Conservation (phyloP, 2,113 vertebrate species). For the Syrrhaptes paradoxus region DNA sequence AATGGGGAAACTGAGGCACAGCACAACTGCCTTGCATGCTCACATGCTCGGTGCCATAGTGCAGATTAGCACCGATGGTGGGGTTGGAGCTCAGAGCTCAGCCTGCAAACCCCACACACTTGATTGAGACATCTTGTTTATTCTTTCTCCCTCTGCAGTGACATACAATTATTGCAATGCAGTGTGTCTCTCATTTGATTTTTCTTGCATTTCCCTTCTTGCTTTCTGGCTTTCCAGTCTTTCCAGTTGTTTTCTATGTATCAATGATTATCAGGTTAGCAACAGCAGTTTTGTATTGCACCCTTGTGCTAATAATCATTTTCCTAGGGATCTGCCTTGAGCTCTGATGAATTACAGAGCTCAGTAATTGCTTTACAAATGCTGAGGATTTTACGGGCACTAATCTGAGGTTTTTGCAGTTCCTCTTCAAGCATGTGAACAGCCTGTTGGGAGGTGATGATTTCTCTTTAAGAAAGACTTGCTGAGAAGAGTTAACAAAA, state of each 20-base stretch:
- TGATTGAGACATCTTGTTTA: not conserved
- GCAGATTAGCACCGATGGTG: not conserved
- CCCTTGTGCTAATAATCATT: not conserved
- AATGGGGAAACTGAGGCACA: not conserved
- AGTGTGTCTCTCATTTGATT: not conserved
- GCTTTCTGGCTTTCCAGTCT: not conserved
- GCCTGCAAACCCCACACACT: not conserved
- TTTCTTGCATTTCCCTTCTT: not conserved
- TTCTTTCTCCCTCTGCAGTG: not conserved
- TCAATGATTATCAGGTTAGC: not conserved
- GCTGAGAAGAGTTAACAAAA: not conserved
- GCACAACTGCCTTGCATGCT: not conserved
- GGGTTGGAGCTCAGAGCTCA: not conserved
- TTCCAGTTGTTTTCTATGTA: not conserved
- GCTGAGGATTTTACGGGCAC: not conserved
- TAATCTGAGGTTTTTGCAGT: not conserved
- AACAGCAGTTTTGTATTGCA: not conserved
- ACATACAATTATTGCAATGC: not conserved
- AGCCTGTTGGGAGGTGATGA: not conserved
- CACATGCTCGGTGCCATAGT: rapidly evolving
- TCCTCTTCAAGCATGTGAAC: not conserved
- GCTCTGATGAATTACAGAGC: conserved; percentile 10
- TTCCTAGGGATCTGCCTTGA: not conserved
- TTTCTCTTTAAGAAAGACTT: not conserved
- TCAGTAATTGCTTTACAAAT: not conserved